Conservation (phyloP, 1,140 invertebrate genomes). For the Scaptomyza pallida region DNA sequence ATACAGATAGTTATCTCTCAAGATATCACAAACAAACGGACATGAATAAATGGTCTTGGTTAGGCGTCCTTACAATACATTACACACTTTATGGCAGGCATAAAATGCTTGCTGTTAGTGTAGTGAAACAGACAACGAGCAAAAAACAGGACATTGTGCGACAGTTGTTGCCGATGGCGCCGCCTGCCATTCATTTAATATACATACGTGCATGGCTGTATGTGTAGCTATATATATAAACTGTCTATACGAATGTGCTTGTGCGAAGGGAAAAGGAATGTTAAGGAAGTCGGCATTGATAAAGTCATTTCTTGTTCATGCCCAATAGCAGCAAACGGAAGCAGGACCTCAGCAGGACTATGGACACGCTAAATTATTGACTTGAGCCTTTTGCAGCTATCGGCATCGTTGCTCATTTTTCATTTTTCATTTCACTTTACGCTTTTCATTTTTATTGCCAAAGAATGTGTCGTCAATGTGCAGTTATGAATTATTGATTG, state of each 20-base stretch:
- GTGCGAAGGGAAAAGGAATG: slow-evolving; percentile 9
- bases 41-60: too few species aligned
- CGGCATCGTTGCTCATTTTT: slow-evolving; percentile 39
- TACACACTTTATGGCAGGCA: neutral
- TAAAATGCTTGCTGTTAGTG: neutral
- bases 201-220: slow-evolving; percentile 30
- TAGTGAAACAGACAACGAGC: neutral
- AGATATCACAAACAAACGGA: too few species aligned
- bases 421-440: slow-evolving; percentile 48
- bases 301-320: slow-evolving; percentile 61
- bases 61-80: neutral
- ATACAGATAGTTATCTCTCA: too few species aligned
- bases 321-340: slow-evolving; percentile 22
- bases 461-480: slow-evolving; percentile 68
- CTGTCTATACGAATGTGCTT: neutral
- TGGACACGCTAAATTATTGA: slow-evolving; percentile 53
- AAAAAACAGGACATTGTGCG: slow-evolving; percentile 52
- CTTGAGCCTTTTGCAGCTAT: slow-evolving; percentile 7
- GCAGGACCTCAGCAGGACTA: slow-evolving; percentile 1
- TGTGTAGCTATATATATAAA: slow-evolving; percentile 11
- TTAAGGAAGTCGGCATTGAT: slow-evolving; percentile 63
- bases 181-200: slow-evolving; percentile 68
- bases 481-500: slow-evolving; percentile 80
- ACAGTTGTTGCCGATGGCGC: slow-evolving; percentile 61
- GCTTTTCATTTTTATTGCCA: slow-evolving; percentile 77